These are phyloP conservation scores for Campylomormyrus tamandua DNA, from an alignment of 2,113 vertebrate species.

Conservation along the genomic window DNA sequence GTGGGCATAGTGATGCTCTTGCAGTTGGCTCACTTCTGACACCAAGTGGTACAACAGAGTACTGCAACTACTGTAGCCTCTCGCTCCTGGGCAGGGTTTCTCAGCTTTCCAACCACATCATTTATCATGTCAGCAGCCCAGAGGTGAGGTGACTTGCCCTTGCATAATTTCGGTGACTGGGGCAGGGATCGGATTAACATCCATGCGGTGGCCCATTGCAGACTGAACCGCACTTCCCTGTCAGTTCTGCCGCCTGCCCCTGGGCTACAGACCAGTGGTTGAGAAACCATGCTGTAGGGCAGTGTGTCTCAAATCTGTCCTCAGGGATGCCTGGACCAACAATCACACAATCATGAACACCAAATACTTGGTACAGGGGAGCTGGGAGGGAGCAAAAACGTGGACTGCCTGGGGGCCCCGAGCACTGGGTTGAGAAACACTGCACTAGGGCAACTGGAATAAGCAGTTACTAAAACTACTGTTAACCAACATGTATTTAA, in stretches of 20 bases:
- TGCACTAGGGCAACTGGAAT: neutral
- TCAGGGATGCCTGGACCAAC: neutral
- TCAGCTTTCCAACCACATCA: neutral
- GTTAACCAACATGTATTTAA: neutral
- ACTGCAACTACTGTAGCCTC: neutral
- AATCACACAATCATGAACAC: neutral
- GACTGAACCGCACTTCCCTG: neutral
- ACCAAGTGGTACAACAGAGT: neutral
- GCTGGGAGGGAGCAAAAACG: neutral
- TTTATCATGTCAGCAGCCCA: neutral
- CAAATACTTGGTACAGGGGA: neutral
- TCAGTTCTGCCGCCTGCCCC: neutral
- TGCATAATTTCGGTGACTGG: neutral
- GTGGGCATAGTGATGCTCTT: neutral
- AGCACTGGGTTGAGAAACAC: neutral
- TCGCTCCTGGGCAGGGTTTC: neutral
- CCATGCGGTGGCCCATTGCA: neutral
- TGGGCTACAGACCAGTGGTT: neutral
- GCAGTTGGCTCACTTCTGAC: neutral
- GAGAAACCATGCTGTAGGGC: neutral
- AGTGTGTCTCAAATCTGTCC: neutral
- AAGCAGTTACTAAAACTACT: neutral
- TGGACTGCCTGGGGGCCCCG: neutral
- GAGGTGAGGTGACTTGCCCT: neutral
- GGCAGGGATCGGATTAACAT: neutral